Conservation (phyloP, 1,140 invertebrate species). For the Dinoponera quadriceps region DNA sequence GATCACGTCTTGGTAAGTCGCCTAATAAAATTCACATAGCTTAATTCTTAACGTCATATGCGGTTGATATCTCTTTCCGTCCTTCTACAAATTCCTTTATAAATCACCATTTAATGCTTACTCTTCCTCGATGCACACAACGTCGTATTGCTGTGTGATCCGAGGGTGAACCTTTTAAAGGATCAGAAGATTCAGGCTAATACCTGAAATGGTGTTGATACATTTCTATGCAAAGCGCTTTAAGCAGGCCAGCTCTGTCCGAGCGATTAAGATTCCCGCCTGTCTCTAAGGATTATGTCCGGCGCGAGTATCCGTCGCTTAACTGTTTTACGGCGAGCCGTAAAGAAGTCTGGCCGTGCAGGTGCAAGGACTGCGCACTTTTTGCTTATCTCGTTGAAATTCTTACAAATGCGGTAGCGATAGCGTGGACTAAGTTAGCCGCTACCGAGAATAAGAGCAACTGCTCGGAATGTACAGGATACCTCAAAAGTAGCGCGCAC, state of each 20-base stretch:
- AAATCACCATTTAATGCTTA: slow-evolving; percentile 61
- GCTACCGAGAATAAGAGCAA: slow-evolving; percentile 9
- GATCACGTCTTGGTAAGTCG: slow-evolving; percentile 14
- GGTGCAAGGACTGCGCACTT: slow-evolving; percentile 45
- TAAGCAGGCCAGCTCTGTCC: slow-evolving; percentile 58
- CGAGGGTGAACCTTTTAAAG: slow-evolving; percentile 43
- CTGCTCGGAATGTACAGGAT: not conserved
- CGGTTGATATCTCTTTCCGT: not conserved
- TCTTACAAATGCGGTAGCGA: slow-evolving; percentile 52
- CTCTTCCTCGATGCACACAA: not conserved
- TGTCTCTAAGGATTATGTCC: slow-evolving; percentile 63
- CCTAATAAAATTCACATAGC: slow-evolving; percentile 6
- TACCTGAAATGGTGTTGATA: slow-evolving; percentile 49
- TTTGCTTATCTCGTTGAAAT: slow-evolving; percentile 45
- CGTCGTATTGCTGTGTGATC: slow-evolving; percentile 12
- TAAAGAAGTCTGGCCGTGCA: slow-evolving; percentile 50
- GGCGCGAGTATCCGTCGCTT: not conserved
- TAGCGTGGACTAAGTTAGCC: slow-evolving; percentile 33
- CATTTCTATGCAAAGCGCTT: slow-evolving; percentile 71
- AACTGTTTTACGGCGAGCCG: slow-evolving; percentile 59
- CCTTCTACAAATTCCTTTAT: slow-evolving; percentile 13
- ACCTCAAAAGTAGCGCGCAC: slow-evolving; percentile 2
- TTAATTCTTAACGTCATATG: slow-evolving; percentile 23
- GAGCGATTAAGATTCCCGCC: slow-evolving; percentile 67
- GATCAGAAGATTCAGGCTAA: slow-evolving; percentile 44